Evolutionary conservation across 2,888 invertebrate genomes (phyloP), one percentile per base, ranked within the genome.

Genomic region (Eugnorisma glareosa): DNA sequence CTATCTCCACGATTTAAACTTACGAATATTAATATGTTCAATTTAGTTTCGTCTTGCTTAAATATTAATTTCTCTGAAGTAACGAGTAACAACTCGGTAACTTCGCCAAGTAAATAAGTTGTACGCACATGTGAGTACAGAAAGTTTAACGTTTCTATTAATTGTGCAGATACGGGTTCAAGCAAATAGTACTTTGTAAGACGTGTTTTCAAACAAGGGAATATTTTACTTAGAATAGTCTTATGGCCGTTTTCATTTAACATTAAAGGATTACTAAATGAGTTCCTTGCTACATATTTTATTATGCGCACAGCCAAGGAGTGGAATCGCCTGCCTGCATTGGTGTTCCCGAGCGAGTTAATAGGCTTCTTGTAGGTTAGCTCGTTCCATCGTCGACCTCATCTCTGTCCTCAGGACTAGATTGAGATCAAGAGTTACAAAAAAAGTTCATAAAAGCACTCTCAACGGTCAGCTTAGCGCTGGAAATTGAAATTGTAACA

Each of bases 21-120:
- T 63, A 68, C 57, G 40, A 69, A 45, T 51, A 69, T 57, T 48
- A 48, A 79, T 70, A 48, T 63, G 28, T 54, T 31, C 28, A 70
- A 71, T 79, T 57, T 63, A 64, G 70, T 81, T 81, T 71, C 67
- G 13, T 63, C 70, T 68, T 61, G 57, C 40, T 64, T 66, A 72
- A 75, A 82, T 81, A 82, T 73, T 67, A 75, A 82, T 73, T 73
- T 70, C n/a, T 28, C 67, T 40, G 67, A 68, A 81, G 70, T 71
- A 51, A 51, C 48, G 40, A 21, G 63, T 67, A 69, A 45, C 57
- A 61, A 69, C 57, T 80, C 24, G 18, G 61, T 71, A 81, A 70
- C 45, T 81, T 68, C 1, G 31, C 24, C 35, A 68, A 74, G 73
- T 73, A 67, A 71, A 70, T 71, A 57, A 43, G 67, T 63, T 37